Evolutionary conservation across 2,888 invertebrate species (phyloP).

Genomic region (Labia minor): DNA sequence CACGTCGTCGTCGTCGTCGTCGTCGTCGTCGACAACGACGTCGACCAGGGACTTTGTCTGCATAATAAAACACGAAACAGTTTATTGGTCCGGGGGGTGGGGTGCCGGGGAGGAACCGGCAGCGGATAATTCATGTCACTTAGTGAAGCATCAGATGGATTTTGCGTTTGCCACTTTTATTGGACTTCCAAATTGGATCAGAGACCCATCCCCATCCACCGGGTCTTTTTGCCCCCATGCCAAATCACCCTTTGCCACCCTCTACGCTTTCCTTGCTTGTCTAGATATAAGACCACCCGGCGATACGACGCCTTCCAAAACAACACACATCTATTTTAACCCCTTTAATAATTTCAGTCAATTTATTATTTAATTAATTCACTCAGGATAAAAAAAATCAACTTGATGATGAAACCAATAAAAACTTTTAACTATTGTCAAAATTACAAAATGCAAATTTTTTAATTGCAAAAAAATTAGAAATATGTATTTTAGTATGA

Average conservation of each 20-base stretch:
- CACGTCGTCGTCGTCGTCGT: not conserved
- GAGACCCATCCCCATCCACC: slow-evolving; percentile 15
- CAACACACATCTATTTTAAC: not conserved
- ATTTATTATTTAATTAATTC: too few species aligned
- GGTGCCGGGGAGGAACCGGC: not conserved
- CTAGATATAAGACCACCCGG: not conserved
- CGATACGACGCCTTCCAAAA: not conserved
- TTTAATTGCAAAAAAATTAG: too few species aligned
- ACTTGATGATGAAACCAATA: too few species aligned
- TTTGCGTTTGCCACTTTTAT: slow-evolving; percentile 25
- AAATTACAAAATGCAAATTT: too few species aligned
- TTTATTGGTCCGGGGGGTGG: not conserved
- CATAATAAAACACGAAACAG: slow-evolving; percentile 13
- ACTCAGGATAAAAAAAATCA: too few species aligned
- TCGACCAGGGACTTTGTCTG: not conserved
- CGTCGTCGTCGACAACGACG: not conserved
- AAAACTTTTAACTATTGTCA: too few species aligned
- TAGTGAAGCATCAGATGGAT: slow-evolving; percentile 19
- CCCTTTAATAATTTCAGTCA: not conserved
- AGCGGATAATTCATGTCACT: slow-evolving; percentile 21
- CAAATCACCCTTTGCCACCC: not conserved
- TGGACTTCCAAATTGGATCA: slow-evolving; percentile 24
- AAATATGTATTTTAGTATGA: too few species aligned
- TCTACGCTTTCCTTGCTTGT: not conserved
- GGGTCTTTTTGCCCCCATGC: not conserved